Conservation (phyloP, 1,140 invertebrate genomes). For the Panagrolaimus sp. region DNA sequence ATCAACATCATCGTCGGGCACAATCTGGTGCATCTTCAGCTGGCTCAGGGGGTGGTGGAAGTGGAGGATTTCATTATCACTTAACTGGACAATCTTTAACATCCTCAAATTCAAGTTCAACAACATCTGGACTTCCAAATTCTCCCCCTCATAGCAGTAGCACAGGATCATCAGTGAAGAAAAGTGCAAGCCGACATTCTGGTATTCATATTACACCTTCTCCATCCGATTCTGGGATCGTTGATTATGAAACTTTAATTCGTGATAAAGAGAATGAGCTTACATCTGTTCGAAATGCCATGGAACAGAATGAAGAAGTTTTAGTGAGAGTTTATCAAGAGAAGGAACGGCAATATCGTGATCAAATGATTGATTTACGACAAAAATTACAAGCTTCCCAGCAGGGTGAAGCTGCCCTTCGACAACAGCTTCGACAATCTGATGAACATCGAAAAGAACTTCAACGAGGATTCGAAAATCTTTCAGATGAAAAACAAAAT, state of each 20-base stretch:
- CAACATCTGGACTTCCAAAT: not conserved
- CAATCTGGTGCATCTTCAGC: not conserved
- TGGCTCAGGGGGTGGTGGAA: not conserved
- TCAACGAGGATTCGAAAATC: constrained; percentile 16
- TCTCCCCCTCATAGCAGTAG: not conserved
- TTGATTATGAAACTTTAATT: constrained; percentile 50
- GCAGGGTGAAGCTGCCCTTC: constrained; percentile 38
- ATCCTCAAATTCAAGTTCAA: constrained; percentile 15
- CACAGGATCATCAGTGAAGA: not conserved
- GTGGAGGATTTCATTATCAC: not conserved
- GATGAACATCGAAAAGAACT: constrained; percentile 43
- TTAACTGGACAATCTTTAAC: constrained; percentile 13
- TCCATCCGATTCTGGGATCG: constrained; percentile 49
- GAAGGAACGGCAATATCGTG: constrained; percentile 45
- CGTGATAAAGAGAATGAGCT: constrained; percentile 52
- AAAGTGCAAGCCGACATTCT: constrained; percentile 20
- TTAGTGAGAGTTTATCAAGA: constrained; percentile 52
- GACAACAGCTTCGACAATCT: constrained; percentile 37
- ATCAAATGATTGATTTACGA: constrained; percentile 39
- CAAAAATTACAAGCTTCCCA: constrained; percentile 40
- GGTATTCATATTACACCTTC: constrained; percentile 53
- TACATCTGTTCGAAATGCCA: constrained; percentile 33
- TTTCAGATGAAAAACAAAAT: constrained; percentile 29
- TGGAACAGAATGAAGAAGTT: constrained; percentile 56
- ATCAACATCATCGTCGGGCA: not conserved